Evolutionary conservation across 2,888 invertebrate species (phyloP).

Genomic region (Deroplatys truncata): DNA sequence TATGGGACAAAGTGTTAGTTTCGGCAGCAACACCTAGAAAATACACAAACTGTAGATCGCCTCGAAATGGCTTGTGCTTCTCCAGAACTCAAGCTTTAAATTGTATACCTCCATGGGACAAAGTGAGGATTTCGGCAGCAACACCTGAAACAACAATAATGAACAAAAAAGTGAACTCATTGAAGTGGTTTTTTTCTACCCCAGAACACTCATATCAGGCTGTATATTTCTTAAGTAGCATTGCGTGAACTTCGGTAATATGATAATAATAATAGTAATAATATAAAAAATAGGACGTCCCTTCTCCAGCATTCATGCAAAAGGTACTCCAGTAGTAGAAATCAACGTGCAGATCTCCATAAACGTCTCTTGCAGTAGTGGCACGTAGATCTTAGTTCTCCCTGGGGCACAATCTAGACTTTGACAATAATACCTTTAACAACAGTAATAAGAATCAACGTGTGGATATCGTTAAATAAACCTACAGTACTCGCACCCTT

Average conservation of each 20-base stretch:
- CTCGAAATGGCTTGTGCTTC: constrained; percentile 58
- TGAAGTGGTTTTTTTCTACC: no score
- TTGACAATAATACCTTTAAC: no score
- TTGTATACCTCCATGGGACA: no score
- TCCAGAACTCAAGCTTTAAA: constrained; percentile 52
- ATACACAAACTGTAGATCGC: constrained; percentile 61
- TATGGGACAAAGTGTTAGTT: constrained; percentile 72
- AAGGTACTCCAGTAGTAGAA: no score
- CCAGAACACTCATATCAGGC: no score
- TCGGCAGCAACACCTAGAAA: constrained; percentile 57
- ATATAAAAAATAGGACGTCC: constrained; percentile 39
- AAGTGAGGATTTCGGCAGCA: constrained; percentile 51
- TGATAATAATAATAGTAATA: no score
- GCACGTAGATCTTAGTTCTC: background rate
- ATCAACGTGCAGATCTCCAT: no score
- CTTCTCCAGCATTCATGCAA: background rate
- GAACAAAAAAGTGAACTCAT: background rate
- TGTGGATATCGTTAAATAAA: no score
- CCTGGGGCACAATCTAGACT: background rate
- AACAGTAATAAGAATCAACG: no score
- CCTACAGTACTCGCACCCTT: no score
- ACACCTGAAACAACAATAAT: constrained; percentile 24
- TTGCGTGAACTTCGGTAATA: no score
- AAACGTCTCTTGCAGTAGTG: background rate
- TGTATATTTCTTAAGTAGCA: no score